Base-by-base conservation (phyloP, 1,140 invertebrate genomes). In the Zophobas morio region DNA sequence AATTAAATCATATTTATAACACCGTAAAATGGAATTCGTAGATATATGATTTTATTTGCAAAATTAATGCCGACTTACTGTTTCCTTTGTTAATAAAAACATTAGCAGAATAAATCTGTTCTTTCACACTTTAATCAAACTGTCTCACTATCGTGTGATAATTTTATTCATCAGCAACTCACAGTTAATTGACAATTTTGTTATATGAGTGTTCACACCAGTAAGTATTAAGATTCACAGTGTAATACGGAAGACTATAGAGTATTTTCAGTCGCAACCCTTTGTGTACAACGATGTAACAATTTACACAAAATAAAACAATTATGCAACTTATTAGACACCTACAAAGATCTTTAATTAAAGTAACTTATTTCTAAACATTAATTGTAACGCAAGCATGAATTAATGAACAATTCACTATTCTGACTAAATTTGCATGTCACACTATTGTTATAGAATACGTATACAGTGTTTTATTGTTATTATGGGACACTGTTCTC, bases 301-400 rank as follows among this genome's bases (percentile, higher is more conserved):
- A 66, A 39, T 66, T 42, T 40, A 66, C 39, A 66, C 39, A 66
- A 60, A 60, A 60, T 60, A 60, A 1, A 60, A 37, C 20, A 34
- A 56, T 56, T 60, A 60, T 37, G 56, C 20, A 60, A 60, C 8
- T 33, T 20, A 20, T 20, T 35, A 60, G 36, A n/a, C 36, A 60
- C 6, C 56, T 60, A 66, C 60, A 66, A 66, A 66, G 37, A 66
- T 32, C 60, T 42, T 42, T 66, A 66, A 66, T 66, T 66, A 66
- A 66, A 32, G 60, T 40, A 66, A 20, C 39, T 60, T 60, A 60
- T 60, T 60, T 60, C 56, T 57, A 57, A 57, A 57, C 34, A 60
- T 8, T 60, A 60, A 60, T 60, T 36, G 56, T 60, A 60, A 60
- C 37, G 37, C 56, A 60, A 8, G 36, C 36, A 37, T 60, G 56